These are phyloP conservation scores for Atta cephalotes DNA, from an alignment of 1,140 invertebrate species.

Conservation along the genomic window DNA sequence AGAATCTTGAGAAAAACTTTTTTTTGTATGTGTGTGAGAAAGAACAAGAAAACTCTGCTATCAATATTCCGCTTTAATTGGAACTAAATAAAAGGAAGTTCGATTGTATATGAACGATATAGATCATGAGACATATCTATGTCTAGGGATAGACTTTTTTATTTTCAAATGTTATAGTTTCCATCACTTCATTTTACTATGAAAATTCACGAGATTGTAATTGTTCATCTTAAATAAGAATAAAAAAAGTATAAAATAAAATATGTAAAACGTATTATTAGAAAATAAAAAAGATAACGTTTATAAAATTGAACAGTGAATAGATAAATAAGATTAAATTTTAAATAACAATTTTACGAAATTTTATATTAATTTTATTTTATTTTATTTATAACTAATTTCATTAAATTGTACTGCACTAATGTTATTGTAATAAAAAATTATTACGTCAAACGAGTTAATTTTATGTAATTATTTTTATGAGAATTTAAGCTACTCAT, in stretches of 20 bases:
- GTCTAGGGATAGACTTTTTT: not conserved
- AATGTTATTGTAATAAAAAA: not conserved
- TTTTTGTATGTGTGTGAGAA: not conserved
- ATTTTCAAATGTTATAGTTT: not conserved
- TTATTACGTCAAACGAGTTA: not conserved
- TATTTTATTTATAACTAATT: not conserved
- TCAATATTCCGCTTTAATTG: no score
- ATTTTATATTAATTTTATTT: not conserved
- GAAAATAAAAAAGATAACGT: not conserved
- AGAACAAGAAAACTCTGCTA: not conserved
- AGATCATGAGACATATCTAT: not conserved
- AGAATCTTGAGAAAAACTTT: not conserved
- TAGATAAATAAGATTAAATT: not conserved
- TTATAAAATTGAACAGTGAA: not conserved
- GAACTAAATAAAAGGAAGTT: no score
- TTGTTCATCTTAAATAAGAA: not conserved
- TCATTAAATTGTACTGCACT: not conserved
- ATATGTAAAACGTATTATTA: not conserved
- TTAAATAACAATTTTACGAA: not conserved
- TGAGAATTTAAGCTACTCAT: not conserved
- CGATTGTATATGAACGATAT: not conserved
- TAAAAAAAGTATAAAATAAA: not conserved
- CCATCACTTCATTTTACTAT: not conserved
- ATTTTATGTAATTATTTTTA: conserved; percentile 9
- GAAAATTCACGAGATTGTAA: not conserved